Evolutionary conservation across 2,888 invertebrate genomes (phyloP), one percentile per base, ranked within the genome.

Genomic region (Tiphia femorata): DNA sequence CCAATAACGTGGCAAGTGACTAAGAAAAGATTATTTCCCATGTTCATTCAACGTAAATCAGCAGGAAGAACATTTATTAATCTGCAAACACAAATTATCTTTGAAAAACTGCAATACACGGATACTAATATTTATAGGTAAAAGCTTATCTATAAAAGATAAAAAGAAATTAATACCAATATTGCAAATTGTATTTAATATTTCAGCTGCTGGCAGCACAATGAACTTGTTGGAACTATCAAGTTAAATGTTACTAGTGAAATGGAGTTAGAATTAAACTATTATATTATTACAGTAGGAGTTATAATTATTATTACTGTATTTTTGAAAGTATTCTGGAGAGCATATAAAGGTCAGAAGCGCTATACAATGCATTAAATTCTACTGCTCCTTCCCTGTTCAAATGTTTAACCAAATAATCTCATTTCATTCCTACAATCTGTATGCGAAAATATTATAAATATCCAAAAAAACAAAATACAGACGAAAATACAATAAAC

Each of bases 121-220:
- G 91, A 92, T 75, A 83, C 86, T 0, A 86, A 87, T 61, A 77
- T 88, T 40, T 91, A 90, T 79, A 90, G 89, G 89, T 88, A 75
- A 57, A 19, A 41, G 8, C 25, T 49, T 14, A 23, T 53, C 6
- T 21, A 30, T n/a, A 49, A 8, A n/a, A n/a, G n/a, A n/a, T n/a
- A n/a, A n/a, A n/a, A n/a, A n/a, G n/a, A n/a, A n/a, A n/a, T 17
- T 8, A 7, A 33, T 20, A 5, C 16, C 10, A 38, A 43, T 21
- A 37, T 12, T 2, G 49, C 17, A 37, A n/a, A 12, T 40, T 30
- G 12, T 35, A 7, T 49, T 5, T 30, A 38, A 38, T 7, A 19
- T 50, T 83, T 78, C 79, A 91, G 91, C 77, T 92, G 92, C 77
- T 91, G 91, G 90, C 88, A 89, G 75, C 79, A 85, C 35, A 84